Base-by-base conservation (phyloP, 2,888 invertebrate genomes). In the Nomada ferruginata region DNA sequence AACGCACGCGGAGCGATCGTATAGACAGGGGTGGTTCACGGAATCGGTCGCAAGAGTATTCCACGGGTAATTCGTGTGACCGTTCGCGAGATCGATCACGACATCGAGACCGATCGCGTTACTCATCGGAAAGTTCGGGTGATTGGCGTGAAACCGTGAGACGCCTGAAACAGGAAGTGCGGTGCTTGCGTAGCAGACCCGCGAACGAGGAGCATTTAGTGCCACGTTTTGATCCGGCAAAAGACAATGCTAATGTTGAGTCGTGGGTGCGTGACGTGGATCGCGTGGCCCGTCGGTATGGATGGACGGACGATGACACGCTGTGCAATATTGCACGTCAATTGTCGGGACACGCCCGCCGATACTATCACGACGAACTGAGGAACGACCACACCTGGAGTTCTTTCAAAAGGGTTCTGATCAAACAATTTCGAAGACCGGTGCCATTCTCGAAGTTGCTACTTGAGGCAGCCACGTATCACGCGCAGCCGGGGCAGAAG, bases 321-420 rank as follows among this genome's bases (percentile, higher is more conserved):
- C 1, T 26, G 26, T 26, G 26, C 26, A 26, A 26, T 26, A 23
- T 23, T 23, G 26, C 2, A 26, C 26, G 26, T 26, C 26, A 26
- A 26, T 2, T 26, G 2, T 26, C 26, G 26, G 63, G 63, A 26
- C 18, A 66, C 15, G 53, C 66, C 3, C 26, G 66, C 9, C 26
- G 23, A 18, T 26, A 52, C 2, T 66, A 13, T 9, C 29, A 66
- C 47, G 52, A 66, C 5, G 52, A 66, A 9, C 50, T 26, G 47
- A 52, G 29, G 13, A 66, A 66, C 2, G 66, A 66, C 11, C 66
- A 23, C 10, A 66, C 66, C 9, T 66, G 66, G 52, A 26, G 52
- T 13, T 50, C 50, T 1, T 42, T 65, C 7, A 65, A 65, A 42
- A 50, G 52, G 13, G 65, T 42, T 2, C 26, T 66, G 47, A 26